These are phyloP conservation scores for Lithophane leautieri DNA, from an alignment of 2,888 invertebrate genomes.

Conservation along the genomic window DNA sequence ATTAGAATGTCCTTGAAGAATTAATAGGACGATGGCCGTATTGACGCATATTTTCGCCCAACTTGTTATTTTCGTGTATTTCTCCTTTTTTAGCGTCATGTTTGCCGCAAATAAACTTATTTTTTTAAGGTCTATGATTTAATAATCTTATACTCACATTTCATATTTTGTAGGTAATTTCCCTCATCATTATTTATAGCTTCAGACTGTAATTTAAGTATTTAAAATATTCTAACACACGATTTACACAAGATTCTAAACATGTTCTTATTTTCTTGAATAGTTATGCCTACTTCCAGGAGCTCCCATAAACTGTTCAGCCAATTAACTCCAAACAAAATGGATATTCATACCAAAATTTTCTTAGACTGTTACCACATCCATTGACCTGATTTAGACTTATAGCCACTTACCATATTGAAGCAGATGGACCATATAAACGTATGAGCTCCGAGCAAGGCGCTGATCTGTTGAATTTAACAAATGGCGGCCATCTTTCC, in stretches of 20 bases:
- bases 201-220: too few relatives aligned
- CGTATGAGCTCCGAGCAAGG: constrained; percentile 29
- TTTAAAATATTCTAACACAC: not conserved
- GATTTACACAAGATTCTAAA: too few relatives aligned
- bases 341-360: not conserved
- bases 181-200: not conserved
- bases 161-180: not conserved
- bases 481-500: constrained; percentile 74
- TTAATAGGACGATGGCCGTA: too few relatives aligned
- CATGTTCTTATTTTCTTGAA: too few relatives aligned
- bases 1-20: too few relatives aligned
- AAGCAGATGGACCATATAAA: constrained; percentile 59
- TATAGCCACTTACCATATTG: constrained; percentile 64
- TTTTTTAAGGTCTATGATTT: too few relatives aligned
- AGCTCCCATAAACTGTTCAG: not conserved
- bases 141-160: too few relatives aligned
- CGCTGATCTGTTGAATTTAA: constrained; percentile 70
- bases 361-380: constrained; percentile 17
- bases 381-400: constrained; percentile 56
- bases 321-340: constrained; percentile 3
- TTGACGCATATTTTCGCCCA: too few relatives aligned
- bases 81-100: too few relatives aligned
- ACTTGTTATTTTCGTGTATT: too few relatives aligned
- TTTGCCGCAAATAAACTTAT: too few relatives aligned
- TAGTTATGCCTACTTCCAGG: not conserved